phyloP scores from a whole-genome alignment of 2,113 vertebrate genomes.

The Nestor notabilis region DNA sequence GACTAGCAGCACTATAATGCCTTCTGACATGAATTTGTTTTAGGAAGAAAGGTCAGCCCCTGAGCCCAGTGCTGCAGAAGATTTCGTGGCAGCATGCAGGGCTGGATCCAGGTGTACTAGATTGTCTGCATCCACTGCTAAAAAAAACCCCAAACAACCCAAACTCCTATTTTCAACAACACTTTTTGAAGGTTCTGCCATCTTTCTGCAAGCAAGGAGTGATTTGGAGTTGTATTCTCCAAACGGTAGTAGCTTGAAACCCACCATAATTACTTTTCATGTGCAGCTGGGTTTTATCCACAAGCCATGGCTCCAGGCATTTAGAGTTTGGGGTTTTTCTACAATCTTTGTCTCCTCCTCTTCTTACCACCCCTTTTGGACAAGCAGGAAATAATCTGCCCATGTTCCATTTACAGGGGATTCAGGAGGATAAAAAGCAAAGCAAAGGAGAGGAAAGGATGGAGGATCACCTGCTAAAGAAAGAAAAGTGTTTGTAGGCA shows the following conservation, averaged over 20 bases:
- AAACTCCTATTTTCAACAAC: neutral
- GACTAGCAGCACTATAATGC: neutral
- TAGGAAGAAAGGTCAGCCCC: neutral
- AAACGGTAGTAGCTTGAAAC: constrained; percentile 19
- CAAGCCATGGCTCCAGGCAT: constrained; percentile 49
- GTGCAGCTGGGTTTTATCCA: constrained; percentile 61
- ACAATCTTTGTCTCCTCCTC: too few species aligned
- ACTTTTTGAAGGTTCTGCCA: neutral
- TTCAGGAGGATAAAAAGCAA: neutral
- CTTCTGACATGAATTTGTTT: neutral
- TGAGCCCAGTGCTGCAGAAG: neutral
- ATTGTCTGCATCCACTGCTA: neutral
- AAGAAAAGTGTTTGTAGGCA: constrained; percentile 5
- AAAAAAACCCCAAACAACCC: neutral
- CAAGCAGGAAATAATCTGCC: constrained; percentile 69
- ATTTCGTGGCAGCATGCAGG: neutral
- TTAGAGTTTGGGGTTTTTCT: too few species aligned
- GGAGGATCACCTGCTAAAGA: neutral
- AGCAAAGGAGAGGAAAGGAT: neutral
- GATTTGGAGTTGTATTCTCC: constrained; percentile 36
- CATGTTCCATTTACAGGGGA: constrained; percentile 8
- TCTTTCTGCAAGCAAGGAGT: neutral
- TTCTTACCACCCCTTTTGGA: constrained; percentile 60
- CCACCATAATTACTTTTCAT: constrained; percentile 53
- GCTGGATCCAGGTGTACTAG: neutral